These are phyloP conservation scores for Tuberolachnus salignus DNA, from an alignment of 2,888 invertebrate genomes.

Conservation along the genomic window DNA sequence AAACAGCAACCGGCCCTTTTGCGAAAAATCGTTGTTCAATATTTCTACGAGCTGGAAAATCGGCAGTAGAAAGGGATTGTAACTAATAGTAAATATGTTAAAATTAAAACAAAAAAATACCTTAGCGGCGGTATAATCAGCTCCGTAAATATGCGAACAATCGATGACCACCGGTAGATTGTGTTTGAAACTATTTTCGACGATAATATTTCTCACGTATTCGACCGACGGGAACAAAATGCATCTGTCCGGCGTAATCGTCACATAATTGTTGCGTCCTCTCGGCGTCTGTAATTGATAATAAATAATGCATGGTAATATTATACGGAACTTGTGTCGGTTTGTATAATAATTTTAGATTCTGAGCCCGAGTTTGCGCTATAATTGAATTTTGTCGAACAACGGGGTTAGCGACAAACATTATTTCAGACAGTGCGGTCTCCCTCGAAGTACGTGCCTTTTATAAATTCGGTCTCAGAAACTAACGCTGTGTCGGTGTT, in stretches of 20 bases:
- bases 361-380: too few species aligned
- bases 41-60: constrained; percentile 70
- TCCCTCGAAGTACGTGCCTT: too few species aligned
- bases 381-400: too few species aligned
- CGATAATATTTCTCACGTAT: constrained; percentile 83
- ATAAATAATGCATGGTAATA: too few species aligned
- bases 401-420: too few species aligned
- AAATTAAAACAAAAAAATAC: constrained; percentile 59
- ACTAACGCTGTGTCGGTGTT: too few species aligned
- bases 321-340: too few species aligned
- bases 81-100: neutral
- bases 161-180: constrained; percentile 81
- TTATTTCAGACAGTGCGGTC: too few species aligned
- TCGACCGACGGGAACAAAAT: constrained; percentile 89
- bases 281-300: constrained; percentile 67
- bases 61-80: too few species aligned
- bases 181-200: constrained; percentile 75
- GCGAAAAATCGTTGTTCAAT: constrained; percentile 76
- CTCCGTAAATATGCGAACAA: constrained; percentile 85
- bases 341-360: too few species aligned
- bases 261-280: constrained; percentile 78
- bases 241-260: constrained; percentile 85
- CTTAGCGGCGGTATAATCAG: constrained; percentile 85
- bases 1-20: constrained; percentile 75
- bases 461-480: neutral